A percentile compares a stretch with the other conserved stretches of the same genome.
Evolutionary conservation across 2,113 vertebrate species (phyloP).

Genomic region (Cyanocitta stelleri): DNA sequence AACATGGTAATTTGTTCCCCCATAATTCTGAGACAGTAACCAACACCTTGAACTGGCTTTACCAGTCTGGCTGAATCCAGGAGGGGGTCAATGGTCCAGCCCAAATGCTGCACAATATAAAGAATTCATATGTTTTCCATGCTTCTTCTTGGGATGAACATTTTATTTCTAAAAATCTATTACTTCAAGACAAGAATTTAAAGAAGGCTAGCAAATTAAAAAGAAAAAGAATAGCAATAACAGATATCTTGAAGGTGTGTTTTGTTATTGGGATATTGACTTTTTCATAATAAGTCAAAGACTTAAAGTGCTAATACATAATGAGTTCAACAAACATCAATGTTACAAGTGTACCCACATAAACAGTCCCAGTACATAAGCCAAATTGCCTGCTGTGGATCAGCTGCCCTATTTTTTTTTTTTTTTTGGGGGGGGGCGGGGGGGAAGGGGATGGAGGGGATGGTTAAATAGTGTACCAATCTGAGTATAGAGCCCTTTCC

Average conservation of each 20-base stretch:
- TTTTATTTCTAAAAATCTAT: background rate
- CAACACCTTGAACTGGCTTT: background rate
- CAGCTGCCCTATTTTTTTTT: background rate
- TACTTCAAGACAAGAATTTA: background rate
- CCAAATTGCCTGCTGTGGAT: background rate
- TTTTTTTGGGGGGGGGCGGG: no score
- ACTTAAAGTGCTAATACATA: background rate
- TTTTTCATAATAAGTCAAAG: background rate
- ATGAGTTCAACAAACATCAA: background rate
- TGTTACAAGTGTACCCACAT: background rate
- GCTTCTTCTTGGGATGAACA: background rate
- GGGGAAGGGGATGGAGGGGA: background rate
- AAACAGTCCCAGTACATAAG: background rate
- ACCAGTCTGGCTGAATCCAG: background rate
- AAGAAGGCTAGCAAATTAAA: background rate
- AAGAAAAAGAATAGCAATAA: background rate
- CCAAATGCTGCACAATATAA: background rate
- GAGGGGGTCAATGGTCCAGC: background rate
- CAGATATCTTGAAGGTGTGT: background rate
- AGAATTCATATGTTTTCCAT: background rate
- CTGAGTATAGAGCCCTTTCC: background rate
- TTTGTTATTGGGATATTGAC: background rate
- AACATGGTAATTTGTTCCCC: background rate
- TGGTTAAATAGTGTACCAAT: background rate
- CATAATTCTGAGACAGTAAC: background rate